Percentiles rank a stretch among this genome's conserved stretches.
Conservation (phyloP, 2,888 invertebrate genomes). For the Apamea crenata region DNA sequence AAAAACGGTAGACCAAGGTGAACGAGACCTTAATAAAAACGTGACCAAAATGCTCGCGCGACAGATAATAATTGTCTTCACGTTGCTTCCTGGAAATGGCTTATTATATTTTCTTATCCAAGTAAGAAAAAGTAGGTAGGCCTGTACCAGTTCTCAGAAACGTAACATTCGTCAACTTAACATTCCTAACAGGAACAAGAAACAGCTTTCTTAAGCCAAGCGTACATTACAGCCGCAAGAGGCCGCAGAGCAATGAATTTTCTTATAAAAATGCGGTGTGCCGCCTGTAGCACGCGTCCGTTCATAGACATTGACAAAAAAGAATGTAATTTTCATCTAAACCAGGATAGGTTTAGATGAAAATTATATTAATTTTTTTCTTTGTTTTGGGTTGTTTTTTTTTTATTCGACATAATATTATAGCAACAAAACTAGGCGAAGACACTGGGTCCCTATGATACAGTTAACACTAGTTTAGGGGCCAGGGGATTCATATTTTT, state of each 20-base stretch:
- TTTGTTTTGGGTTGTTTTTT: too few relatives aligned
- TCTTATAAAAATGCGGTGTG: background rate
- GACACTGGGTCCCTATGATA: too few relatives aligned
- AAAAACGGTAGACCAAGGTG: background rate
- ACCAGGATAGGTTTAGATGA: too few relatives aligned
- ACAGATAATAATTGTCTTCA: conserved; percentile 3
- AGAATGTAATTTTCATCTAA: too few relatives aligned
- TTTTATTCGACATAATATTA: too few relatives aligned
- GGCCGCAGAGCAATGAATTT: too few relatives aligned
- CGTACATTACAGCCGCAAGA: background rate
- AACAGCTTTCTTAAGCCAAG: background rate
- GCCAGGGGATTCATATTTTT: too few relatives aligned
- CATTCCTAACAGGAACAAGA: conserved; percentile 18
- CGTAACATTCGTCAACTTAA: conserved; percentile 8
- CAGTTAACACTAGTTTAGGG: too few relatives aligned
- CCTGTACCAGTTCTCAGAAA: background rate
- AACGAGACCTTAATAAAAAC: background rate
- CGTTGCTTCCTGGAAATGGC: conserved; percentile 17
- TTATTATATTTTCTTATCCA: conserved; percentile 22
- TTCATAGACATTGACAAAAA: too few relatives aligned
- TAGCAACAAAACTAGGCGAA: too few relatives aligned
- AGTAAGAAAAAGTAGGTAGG: background rate
- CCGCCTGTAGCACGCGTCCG: too few relatives aligned
- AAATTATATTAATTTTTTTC: too few relatives aligned
- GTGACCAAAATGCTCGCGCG: background rate